phyloP scores from a whole-genome alignment of 2,113 vertebrate genomes.

The Isichthys henryi region DNA sequence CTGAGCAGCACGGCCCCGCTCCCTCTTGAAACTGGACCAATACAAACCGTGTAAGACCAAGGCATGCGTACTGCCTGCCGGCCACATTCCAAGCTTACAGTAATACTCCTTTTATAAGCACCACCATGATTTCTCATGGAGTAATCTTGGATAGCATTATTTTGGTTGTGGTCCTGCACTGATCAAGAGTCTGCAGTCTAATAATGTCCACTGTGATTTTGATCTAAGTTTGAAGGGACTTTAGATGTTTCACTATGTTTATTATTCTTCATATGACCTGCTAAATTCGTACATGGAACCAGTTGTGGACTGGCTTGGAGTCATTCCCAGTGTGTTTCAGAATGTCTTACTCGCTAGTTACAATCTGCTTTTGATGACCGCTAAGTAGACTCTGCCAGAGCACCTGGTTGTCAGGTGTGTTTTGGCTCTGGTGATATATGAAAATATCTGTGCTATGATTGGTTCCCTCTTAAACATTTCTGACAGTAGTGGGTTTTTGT shows the following conservation, averaged over 20 bases:
- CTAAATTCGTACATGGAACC: background rate
- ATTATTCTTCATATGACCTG: background rate
- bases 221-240: background rate
- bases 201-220: background rate
- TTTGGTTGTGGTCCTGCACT: background rate
- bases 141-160: background rate
- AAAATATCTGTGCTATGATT: background rate
- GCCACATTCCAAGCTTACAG: slow-evolving; percentile 40
- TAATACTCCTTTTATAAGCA: slow-evolving; percentile 15
- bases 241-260: background rate
- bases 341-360: background rate
- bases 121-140: background rate
- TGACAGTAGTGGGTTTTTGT: background rate
- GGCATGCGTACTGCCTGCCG: slow-evolving; percentile 31
- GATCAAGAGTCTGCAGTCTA: background rate
- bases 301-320: background rate
- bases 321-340: background rate
- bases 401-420: background rate
- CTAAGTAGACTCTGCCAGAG: background rate
- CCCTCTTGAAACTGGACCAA: slow-evolving; percentile 26
- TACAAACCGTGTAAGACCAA: slow-evolving; percentile 39
- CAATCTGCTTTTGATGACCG: background rate
- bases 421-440: background rate
- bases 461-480: background rate
- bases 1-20: slow-evolving; percentile 29